Evolutionary conservation across 1,140 invertebrate genomes (phyloP).

Genomic region (Neuroterus valhalla): DNA sequence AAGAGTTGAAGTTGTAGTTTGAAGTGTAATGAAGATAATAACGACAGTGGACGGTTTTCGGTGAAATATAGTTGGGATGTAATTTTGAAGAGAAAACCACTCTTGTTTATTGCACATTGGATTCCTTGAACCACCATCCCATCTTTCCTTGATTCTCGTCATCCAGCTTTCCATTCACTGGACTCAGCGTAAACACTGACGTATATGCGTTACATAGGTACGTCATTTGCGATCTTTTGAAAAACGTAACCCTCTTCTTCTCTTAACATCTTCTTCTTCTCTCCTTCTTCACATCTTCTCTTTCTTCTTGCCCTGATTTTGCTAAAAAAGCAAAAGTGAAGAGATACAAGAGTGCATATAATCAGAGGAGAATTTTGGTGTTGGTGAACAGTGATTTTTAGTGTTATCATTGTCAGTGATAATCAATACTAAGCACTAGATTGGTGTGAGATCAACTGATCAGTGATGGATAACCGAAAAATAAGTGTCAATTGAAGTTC

Average conservation of each 20-base stretch:
- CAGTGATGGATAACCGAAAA: not conserved
- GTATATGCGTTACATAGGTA: constrained; percentile 55
- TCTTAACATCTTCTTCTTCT: not conserved
- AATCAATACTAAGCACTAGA: too few species aligned
- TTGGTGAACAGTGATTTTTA: too few species aligned
- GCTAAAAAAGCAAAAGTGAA: not conserved
- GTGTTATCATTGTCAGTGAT: too few species aligned
- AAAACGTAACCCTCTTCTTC: not conserved
- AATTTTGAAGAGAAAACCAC: not conserved
- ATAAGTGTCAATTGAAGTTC: not conserved
- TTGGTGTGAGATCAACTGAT: not conserved
- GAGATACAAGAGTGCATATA: too few species aligned
- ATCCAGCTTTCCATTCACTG: constrained; percentile 16
- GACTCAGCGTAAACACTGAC: constrained; percentile 42
- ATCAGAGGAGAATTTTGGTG: too few species aligned
- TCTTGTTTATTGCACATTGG: constrained; percentile 3
- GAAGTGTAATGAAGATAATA: not conserved
- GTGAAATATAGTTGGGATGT: not conserved
- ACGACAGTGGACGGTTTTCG: not conserved
- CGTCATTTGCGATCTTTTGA: constrained; percentile 44
- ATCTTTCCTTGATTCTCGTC: not conserved
- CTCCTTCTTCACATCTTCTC: not conserved
- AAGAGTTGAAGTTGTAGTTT: not conserved
- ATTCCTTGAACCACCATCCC: constrained; percentile 6
- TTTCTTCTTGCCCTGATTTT: not conserved